Evolutionary conservation across 92 coral and sea anemone genomes (phyloP), one percentile per base, ranked within the genome.

Genomic region (Zoanthus sociatus): DNA sequence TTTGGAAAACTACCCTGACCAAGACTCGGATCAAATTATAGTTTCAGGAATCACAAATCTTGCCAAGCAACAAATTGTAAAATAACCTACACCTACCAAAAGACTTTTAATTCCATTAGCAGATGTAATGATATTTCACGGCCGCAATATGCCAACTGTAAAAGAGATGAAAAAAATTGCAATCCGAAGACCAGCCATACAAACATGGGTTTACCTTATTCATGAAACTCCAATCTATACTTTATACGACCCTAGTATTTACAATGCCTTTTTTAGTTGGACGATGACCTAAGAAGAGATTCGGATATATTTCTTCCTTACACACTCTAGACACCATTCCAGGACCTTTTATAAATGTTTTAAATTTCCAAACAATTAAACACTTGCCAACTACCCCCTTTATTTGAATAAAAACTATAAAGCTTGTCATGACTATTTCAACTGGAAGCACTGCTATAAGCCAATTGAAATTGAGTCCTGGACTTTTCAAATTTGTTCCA

Each of bases 301-400:
- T 97, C 99, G 78, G 99, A 97, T 64, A 89, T 97, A 73, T 92
- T 93, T 47, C 92, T 97, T 31, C 98, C 99, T 1, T 97, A 97
- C 83, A 86, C 78, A 21, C 82, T 70, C 17, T 97, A 93, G 72
- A 71, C 86, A 32, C 94, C 73, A 71, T 76, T 89, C 99, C 99
- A 30, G 99, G 97, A 7, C 95, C 99, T 4, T 97, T 85, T 83
- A 92, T 97, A 5, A 95, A 95, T 81, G 92, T 78, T 9, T 64
- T 91, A 69, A 95, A 97, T 88, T 97, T 95, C 61, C 61, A 89
- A 13, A 92, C 99, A 3, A 78, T 91, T 0, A 68, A 93, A 75
- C 69, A 89, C 10, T 83, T 97, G 3, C 98, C 97, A 0, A 84
- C 58, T 90, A 92, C 86, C 73, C 95, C 1, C 26, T 73, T 0